These are phyloP conservation scores for Eulimnadia texana DNA, from an alignment of 1,140 invertebrate species.

Conservation along the genomic window DNA sequence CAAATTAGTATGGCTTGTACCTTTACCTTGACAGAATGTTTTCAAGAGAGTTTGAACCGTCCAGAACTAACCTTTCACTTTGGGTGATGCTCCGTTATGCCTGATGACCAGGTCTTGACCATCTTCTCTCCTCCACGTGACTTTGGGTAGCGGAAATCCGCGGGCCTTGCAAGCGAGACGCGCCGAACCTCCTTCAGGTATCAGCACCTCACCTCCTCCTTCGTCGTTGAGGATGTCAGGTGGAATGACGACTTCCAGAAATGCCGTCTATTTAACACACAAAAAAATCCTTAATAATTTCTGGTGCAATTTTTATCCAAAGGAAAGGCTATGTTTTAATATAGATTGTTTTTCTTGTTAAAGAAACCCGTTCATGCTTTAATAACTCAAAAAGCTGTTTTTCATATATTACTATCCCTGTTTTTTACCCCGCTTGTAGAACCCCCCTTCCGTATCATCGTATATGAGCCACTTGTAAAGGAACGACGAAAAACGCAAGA, in stretches of 20 bases:
- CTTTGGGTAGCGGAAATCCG: conserved; percentile 67
- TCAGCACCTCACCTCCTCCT: conserved; percentile 60
- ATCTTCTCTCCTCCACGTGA: conserved; percentile 76
- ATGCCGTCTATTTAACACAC: conserved; percentile 45
- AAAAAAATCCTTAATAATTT: background rate
- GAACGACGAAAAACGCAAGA: background rate
- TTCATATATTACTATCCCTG: no score
- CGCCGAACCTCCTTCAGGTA: conserved; percentile 74
- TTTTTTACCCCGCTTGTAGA: background rate
- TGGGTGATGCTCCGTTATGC: conserved; percentile 42
- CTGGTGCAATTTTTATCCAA: background rate
- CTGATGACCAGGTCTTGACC: conserved; percentile 59
- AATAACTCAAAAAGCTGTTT: no score
- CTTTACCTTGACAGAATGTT: background rate
- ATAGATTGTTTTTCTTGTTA: no score
- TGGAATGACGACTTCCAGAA: conserved; percentile 73
- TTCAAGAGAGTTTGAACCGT: no score
- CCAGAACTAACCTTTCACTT: conserved; percentile 45
- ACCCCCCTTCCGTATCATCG: background rate
- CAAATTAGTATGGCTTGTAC: background rate
- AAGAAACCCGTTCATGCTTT: no score
- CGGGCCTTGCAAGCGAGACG: conserved; percentile 71
- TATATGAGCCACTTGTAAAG: background rate
- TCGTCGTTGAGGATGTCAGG: conserved; percentile 79
- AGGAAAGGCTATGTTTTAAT: no score